Evolutionary conservation across 2,888 invertebrate genomes (phyloP).

Genomic region (Neoitamus cyanurus): DNA sequence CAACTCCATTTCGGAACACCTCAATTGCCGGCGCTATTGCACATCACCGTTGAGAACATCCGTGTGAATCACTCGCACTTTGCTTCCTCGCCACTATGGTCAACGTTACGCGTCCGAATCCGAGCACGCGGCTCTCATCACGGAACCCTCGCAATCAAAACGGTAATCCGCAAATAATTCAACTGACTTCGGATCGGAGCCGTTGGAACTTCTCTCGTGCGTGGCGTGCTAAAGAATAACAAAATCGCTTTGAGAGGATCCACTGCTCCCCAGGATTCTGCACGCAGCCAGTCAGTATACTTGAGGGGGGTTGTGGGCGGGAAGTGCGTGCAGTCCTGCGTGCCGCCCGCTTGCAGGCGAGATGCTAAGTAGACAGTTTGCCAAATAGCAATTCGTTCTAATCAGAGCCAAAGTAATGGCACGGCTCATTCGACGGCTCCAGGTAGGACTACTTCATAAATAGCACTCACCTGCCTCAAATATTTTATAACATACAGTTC

Average conservation of each 20-base stretch:
- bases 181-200: not conserved
- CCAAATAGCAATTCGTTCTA: not conserved
- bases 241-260: not conserved
- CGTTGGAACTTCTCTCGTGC: not conserved
- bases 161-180: not conserved
- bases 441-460: not conserved
- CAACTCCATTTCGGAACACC: not conserved
- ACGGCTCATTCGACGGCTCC: not conserved
- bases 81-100: not conserved
- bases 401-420: not conserved
- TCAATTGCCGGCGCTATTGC: not conserved
- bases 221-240: not conserved
- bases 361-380: not conserved
- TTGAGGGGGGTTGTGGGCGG: not conserved
- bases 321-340: not conserved
- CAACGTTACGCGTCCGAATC: not conserved
- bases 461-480: too few relatives aligned
- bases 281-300: not conserved
- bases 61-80: not conserved
- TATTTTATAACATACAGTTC: constrained; percentile 1
- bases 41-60: not conserved
- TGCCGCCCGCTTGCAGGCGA: not conserved
- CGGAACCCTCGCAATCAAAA: not conserved
- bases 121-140: not conserved
- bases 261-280: not conserved